Evolutionary conservation across 2,113 vertebrate genomes (phyloP), one percentile per base, ranked within the genome.

Genomic region (Barnardius zonarius): DNA sequence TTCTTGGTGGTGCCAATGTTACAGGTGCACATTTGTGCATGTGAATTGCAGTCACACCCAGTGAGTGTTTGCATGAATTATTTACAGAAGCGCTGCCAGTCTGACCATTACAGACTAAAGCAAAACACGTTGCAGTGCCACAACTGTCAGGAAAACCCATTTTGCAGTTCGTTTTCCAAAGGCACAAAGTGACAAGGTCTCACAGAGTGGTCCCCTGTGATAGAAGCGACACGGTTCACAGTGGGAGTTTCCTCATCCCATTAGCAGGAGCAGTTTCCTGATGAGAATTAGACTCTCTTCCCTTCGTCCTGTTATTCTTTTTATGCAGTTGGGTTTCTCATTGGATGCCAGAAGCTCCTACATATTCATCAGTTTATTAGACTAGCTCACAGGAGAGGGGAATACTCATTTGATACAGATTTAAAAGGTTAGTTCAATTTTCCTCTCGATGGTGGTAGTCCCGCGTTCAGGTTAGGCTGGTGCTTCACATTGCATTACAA

Each of bases 301-400:
- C n/a, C 30, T 54, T 59, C 43, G 0, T 64, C 51, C 52, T 90
- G 83, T 64, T 68, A 78, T 72, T 75, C 52, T 61, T 92, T 74
- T 75, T 83, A 28, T 84, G 48, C 48, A 43, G 23, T 39, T 63
- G 59, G 31, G 44, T 83, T 90, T 91, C 88, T 90, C 52, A 86
- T 17, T 88, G 86, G 73, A 18, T 68, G 55, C 52, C 62, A 79
- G 69, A 84, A 84, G 35, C 46, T 72, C 44, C 79, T 94, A 20
- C 61, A 93, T 96, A 94, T 92, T 93, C 86, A 93, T 95, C 61
- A 73, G 62, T 62, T 93, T 88, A 88, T 91, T 86, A 92, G 69
- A 33, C 35, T 67, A 72, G 30, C 17, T 90, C 83, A 88, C 30
- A 10, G 62, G 23, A 93, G 30, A 24, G 4, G 31, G 55, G 35